Conservation (phyloP, 1,140 invertebrate species). For the Penaeus vannamei region DNA sequence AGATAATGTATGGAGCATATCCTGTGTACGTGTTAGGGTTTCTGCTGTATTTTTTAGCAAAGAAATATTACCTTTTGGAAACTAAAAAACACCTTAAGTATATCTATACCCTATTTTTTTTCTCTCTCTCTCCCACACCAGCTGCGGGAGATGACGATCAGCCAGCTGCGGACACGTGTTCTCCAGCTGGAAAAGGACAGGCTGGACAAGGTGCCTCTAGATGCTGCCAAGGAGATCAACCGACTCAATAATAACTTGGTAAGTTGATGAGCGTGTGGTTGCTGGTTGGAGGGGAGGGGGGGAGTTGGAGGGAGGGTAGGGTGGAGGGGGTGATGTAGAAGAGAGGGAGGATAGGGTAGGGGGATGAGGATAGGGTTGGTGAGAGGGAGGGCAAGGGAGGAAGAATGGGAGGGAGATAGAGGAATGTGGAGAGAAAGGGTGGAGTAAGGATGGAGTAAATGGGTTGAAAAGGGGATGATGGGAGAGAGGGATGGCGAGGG, state of each 20-base stretch:
- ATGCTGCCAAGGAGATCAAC: constrained; percentile 69
- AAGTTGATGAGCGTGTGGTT: constrained; percentile 32
- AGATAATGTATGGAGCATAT: too few species aligned
- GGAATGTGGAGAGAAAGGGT: background rate
- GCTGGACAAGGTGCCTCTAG: constrained; percentile 70
- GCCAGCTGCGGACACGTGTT: constrained; percentile 68
- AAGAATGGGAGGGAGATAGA: background rate
- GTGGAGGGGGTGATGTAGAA: background rate
- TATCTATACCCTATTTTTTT: background rate
- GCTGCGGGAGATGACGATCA: constrained; percentile 69
- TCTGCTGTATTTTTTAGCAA: too few species aligned
- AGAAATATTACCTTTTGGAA: too few species aligned
- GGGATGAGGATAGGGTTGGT: background rate
- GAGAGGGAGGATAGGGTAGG: background rate
- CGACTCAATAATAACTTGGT: constrained; percentile 69
- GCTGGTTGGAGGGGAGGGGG: too few species aligned
- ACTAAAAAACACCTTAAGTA: too few species aligned
- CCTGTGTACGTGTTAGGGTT: too few species aligned
- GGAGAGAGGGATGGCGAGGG: background rate
- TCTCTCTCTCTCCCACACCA: constrained; percentile 12
- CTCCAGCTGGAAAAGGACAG: constrained; percentile 70
- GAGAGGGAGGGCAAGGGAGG: background rate
- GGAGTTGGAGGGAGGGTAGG: background rate
- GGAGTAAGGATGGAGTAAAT: background rate
- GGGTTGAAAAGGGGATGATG: background rate